Percentiles rank a stretch among this genome's conserved stretches.
Conservation (phyloP, 2,113 vertebrate species). For the Miniopterus natalensis region DNA sequence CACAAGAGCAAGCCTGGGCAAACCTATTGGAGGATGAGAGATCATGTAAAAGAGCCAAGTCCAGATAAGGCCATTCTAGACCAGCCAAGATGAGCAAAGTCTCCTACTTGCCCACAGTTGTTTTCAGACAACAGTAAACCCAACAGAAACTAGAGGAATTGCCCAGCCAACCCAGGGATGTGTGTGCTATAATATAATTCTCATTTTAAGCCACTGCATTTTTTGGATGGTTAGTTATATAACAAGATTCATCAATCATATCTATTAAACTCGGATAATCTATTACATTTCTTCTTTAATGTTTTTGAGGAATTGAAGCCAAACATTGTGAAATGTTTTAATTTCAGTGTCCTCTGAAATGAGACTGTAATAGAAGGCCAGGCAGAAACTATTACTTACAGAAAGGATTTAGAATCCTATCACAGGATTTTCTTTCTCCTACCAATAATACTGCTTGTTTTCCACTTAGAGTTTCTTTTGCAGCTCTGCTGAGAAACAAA, state of each 20-base stretch:
- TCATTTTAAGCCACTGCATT: background rate
- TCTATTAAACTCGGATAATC: background rate
- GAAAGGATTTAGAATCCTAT: slow-evolving; percentile 2
- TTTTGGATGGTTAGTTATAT: background rate
- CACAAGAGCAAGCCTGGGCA: background rate
- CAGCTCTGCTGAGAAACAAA: background rate
- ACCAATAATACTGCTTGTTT: background rate
- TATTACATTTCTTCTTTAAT: background rate
- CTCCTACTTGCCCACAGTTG: background rate
- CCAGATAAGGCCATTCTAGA: background rate
- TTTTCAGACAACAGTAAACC: background rate
- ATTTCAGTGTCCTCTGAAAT: background rate
- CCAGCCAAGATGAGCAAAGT: background rate
- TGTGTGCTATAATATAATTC: background rate
- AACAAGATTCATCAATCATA: background rate
- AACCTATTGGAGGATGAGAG: background rate
- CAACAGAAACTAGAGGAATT: background rate
- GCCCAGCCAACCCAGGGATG: background rate
- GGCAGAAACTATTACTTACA: background rate
- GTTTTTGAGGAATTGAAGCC: slow-evolving; percentile 39
- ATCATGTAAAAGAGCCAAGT: background rate
- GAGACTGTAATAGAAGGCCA: background rate
- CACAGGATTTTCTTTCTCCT: slow-evolving; percentile 11
- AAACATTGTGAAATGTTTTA: slow-evolving; percentile 48
- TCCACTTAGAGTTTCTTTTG: background rate